These are phyloP conservation scores for Automeris io DNA, from an alignment of 2,888 invertebrate species.

Conservation along the genomic window DNA sequence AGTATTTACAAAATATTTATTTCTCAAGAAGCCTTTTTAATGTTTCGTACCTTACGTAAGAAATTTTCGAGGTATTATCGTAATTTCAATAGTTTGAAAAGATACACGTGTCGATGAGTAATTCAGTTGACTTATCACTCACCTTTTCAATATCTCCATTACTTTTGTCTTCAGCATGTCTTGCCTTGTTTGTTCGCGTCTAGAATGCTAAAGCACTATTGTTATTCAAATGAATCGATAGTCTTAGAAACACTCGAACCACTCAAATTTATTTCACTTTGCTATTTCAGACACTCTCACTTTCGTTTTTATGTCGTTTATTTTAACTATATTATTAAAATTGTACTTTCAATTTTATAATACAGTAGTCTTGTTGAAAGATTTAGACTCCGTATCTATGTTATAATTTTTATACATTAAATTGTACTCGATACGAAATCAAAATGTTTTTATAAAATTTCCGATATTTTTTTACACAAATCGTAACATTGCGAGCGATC, in stretches of 20 bases:
- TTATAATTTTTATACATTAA: too few relatives aligned
- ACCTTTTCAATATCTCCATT: slow-evolving; percentile 20
- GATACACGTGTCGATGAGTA: too few relatives aligned
- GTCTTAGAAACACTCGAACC: not conserved
- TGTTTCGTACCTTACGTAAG: too few relatives aligned
- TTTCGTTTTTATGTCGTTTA: not conserved
- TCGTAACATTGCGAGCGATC: not conserved
- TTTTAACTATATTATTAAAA: not conserved
- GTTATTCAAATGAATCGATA: not conserved
- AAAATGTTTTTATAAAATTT: not conserved
- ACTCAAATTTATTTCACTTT: not conserved
- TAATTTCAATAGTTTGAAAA: too few relatives aligned
- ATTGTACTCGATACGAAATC: not conserved
- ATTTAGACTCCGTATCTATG: too few relatives aligned
- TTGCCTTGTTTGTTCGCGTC: not conserved
- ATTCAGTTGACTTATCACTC: not conserved
- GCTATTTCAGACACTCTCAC: not conserved
- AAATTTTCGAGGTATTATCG: too few relatives aligned
- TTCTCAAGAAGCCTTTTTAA: too few relatives aligned
- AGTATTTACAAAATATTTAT: too few relatives aligned
- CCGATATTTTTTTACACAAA: not conserved
- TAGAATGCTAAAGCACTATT: too few relatives aligned
- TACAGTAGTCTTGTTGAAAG: not conserved
- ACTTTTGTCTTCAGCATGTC: slow-evolving; percentile 7
- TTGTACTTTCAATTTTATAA: not conserved